A percentile compares a stretch with the other conserved stretches of the same genome.
These are phyloP conservation scores for Crocidura indochinensis DNA, from an alignment of 2,797 vertebrate genomes.

Conservation along the genomic window DNA sequence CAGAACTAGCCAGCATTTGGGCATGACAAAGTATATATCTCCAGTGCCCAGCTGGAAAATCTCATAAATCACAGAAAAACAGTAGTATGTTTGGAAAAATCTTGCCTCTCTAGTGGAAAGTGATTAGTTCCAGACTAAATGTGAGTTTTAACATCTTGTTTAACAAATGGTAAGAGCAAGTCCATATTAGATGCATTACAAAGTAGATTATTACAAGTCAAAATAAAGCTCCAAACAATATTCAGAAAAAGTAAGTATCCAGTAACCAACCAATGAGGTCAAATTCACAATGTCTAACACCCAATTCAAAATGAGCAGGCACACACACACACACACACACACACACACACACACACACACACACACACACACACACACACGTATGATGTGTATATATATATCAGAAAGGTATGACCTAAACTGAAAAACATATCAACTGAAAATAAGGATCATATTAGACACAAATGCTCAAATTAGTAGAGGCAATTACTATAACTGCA, in stretches of 20 bases:
- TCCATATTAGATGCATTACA: not conserved
- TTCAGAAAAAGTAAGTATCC: not conserved
- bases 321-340: not conserved
- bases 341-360: not conserved
- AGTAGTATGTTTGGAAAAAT: not conserved
- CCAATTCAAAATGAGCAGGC: not conserved
- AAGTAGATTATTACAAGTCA: not conserved
- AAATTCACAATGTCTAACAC: constrained; percentile 6
- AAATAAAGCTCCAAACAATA: not conserved
- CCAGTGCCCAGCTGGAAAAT: not conserved
- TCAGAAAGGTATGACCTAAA: not conserved
- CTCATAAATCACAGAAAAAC: not conserved
- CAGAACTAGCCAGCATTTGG: not conserved
- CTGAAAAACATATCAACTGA: not conserved
- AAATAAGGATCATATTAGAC: not conserved
- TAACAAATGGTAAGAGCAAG: not conserved
- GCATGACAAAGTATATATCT: not conserved
- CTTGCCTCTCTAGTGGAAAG: not conserved
- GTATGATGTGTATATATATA: too few species aligned
- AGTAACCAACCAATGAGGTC: not conserved
- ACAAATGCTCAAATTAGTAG: not conserved
- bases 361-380: not conserved
- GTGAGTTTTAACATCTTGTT: too few species aligned
- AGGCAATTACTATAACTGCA: not conserved
- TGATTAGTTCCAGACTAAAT: not conserved